Evolutionary conservation across 2,888 invertebrate genomes (phyloP), one percentile per base, ranked within the genome.

Genomic region (Melanotus villosus): DNA sequence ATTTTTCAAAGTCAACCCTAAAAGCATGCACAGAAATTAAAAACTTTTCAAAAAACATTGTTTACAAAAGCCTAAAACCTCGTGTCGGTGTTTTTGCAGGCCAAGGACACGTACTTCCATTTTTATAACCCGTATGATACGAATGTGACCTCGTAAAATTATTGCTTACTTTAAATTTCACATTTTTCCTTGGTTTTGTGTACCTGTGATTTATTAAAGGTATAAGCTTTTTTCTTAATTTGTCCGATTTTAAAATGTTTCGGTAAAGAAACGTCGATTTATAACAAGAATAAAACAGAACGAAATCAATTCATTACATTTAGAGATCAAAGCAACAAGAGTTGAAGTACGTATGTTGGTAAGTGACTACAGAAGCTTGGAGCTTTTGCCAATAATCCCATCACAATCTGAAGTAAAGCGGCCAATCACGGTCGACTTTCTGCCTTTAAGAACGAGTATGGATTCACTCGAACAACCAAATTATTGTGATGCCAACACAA

Each of bases 401-500:
- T 57, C 65, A 58, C 65, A 65, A 65, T 65, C 57, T 50, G 18
- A 43, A 58, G 56, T 38, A 65, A 64, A 65, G 50, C 58, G 65
- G 65, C 65, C 65, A 65, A 65, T 65, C 65, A 64, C 57, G 50
- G 65, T 26, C 65, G 65, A 50, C 58, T 58, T 56, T 36, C 38
- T 65, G 58, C 58, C 58, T 57, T 58, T 32, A 58, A 65, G 65
- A 64, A 56, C 43, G 45, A 58, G 45, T 38, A 58, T 38, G 58
- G 47, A 58, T 58, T 58, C 65, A 43, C 47, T 64, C 65, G 38
- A 64, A 65, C 52, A 58, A 50, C 65, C 65, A 58, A 65, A 65
- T 65, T 65, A 65, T 65, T 65, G 57, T 65, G 65, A 47, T 65
- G 58, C 58, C 65, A 50, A 38, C 65, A 65, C 57, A 57, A 65